Percentiles rank a stretch among this genome's conserved stretches.
Evolutionary conservation across 2,113 vertebrate genomes (phyloP).

Genomic region (Tragelaphus strepsiceros): DNA sequence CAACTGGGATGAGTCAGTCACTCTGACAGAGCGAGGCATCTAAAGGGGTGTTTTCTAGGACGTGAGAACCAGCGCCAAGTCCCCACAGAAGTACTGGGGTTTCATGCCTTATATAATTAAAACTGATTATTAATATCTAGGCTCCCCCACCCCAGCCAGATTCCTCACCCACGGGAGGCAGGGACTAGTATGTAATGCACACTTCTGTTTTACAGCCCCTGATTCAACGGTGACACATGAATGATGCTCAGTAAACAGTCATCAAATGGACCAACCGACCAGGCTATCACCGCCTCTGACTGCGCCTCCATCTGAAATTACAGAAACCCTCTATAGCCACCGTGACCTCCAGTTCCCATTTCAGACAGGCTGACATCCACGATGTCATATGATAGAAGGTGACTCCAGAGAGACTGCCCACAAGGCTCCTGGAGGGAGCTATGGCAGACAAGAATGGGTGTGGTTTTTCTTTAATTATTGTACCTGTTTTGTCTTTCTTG

Average conservation of each 20-base stretch:
- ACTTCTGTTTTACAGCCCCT: neutral
- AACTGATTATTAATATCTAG: neutral
- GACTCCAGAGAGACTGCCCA: neutral
- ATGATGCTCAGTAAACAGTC: neutral
- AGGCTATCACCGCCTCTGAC: neutral
- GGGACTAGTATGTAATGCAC: neutral
- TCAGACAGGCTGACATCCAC: neutral
- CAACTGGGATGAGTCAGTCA: neutral
- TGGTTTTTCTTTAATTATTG: neutral
- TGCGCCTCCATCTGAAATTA: neutral
- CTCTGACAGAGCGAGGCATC: rapidly evolving
- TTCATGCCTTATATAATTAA: neutral
- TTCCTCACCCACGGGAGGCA: neutral
- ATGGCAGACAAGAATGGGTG: neutral
- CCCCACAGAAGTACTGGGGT: neutral
- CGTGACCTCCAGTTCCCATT: neutral
- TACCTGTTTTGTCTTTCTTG: neutral
- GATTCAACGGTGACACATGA: neutral
- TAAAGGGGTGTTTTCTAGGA: neutral
- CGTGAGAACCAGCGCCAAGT: neutral
- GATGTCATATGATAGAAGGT: neutral
- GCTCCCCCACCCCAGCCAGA: neutral
- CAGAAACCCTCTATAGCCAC: neutral
- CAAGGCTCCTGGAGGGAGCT: neutral
- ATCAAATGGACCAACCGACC: neutral